phyloP scores from a whole-genome alignment of 2,113 vertebrate genomes.

The Phalacrocorax brasilianus region DNA sequence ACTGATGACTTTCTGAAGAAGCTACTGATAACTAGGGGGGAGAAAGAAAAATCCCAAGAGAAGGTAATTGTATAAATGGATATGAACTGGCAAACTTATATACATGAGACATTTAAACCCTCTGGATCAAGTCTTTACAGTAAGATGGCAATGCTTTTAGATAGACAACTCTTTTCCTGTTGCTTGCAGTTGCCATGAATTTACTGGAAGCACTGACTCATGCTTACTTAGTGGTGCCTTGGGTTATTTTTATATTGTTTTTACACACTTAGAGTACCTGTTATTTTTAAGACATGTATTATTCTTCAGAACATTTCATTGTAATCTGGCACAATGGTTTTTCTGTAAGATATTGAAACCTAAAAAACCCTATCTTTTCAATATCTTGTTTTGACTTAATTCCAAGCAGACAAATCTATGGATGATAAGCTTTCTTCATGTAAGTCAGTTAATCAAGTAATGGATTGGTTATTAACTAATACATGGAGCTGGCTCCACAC shows the following conservation, averaged over 20 bases:
- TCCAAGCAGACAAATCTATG: constrained; percentile 36
- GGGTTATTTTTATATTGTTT: constrained; percentile 27
- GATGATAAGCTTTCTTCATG: constrained; percentile 31
- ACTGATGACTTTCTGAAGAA: background rate
- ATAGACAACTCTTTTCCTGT: constrained; percentile 22
- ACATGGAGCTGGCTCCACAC: background rate
- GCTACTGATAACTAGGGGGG: background rate
- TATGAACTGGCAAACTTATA: background rate
- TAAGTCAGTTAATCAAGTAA: constrained; percentile 47
- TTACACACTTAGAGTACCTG: background rate
- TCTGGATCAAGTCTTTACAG: constrained; percentile 14
- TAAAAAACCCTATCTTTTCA: background rate
- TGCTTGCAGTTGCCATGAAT: constrained; percentile 25
- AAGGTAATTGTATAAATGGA: background rate
- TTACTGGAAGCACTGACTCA: constrained; percentile 44
- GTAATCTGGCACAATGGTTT: background rate
- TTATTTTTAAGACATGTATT: background rate
- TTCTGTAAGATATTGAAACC: constrained; percentile 1
- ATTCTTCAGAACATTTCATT: background rate
- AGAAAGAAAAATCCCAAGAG: background rate
- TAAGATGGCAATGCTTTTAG: constrained; percentile 21
- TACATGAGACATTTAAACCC: background rate
- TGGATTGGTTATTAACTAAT: constrained; percentile 52
- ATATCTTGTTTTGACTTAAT: constrained; percentile 20
- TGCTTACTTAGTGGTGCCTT: background rate